Base-by-base conservation (phyloP, 2,888 invertebrate species). In the Dysmachus trigonus region DNA sequence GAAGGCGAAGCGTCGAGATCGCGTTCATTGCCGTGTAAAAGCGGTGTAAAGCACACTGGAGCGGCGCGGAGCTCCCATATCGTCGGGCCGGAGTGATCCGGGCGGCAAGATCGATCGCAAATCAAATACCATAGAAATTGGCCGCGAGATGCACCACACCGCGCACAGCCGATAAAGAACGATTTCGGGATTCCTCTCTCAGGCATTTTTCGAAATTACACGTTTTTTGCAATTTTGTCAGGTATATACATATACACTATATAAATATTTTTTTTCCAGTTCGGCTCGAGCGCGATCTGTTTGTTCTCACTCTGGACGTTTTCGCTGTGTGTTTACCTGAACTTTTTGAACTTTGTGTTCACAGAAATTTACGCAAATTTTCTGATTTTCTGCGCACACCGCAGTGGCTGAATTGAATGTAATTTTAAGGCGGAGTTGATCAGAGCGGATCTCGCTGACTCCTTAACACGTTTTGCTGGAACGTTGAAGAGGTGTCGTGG, bases 331-430 rank as follows among this genome's bases (percentile, higher is more conserved):
- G 31, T 81, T 51, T 62, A 81, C 62, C 62, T 81, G 53, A 81
- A 81, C 81, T 47, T 53, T 31, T 35, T 81, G 62, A 81, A 53
- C 81, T 81, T 62, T 53, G 81, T 31, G 31, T 81, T 81, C 81
- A 33, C 62, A 62, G 81, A 81, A 81, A 81, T 81, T 81, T 62
- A 35, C 33, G 51, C 53, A 81, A 62, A 81, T 81, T 81, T 81
- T 81, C 77, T 77, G 41, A n/a, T n/a, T n/a, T n/a, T n/a, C n/a
- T 77, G 22, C 47, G n/a, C n/a, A n/a, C n/a, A n/a, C 47, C 22
- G 22, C 38, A 76, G 35, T 35, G 22, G 27, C 41, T 76, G 53
- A 53, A 4, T 53, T 76, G 53, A 53, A 4, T 53, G 62, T 22
- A 27, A 22, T 27, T 18, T n/a, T 27, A 22, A 62, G 27, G 10